Evolutionary conservation across 2,888 invertebrate genomes (phyloP).

Genomic region (Idaea straminata): DNA sequence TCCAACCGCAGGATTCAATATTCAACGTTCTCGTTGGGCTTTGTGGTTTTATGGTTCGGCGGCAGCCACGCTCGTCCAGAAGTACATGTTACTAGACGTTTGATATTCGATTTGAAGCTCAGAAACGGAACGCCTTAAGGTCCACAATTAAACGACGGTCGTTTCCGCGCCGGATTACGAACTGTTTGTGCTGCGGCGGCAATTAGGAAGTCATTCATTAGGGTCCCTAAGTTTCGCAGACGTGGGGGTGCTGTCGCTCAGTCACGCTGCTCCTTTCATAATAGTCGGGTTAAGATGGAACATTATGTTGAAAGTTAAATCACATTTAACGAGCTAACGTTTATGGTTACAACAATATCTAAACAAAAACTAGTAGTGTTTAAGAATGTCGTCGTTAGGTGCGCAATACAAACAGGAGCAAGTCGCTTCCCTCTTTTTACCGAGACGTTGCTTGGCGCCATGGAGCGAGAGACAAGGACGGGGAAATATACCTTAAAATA

Average conservation of each 20-base stretch:
- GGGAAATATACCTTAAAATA: slow-evolving; percentile 71
- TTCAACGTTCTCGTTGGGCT: slow-evolving; percentile 22
- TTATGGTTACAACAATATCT: slow-evolving; percentile 25
- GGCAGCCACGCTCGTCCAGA: slow-evolving; percentile 55
- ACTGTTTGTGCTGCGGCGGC: slow-evolving; percentile 74
- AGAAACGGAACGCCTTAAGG: slow-evolving; percentile 66
- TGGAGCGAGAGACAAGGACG: slow-evolving; percentile 64
- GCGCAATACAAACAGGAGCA: slow-evolving; percentile 66
- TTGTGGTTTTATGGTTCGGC: slow-evolving; percentile 49
- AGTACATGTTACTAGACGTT: slow-evolving; percentile 60
- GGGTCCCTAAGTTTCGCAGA: slow-evolving; percentile 80
- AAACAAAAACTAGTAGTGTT: slow-evolving; percentile 64
- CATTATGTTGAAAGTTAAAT: slow-evolving; percentile 49
- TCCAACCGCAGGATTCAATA: slow-evolving; percentile 12
- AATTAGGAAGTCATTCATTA: slow-evolving; percentile 81
- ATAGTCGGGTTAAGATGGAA: slow-evolving; percentile 42
- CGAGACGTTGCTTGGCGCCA: slow-evolving; percentile 63
- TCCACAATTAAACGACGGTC: slow-evolving; percentile 67
- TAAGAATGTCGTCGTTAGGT: slow-evolving; percentile 61
- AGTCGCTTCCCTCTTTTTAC: slow-evolving; percentile 54
- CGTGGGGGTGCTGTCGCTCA: slow-evolving; percentile 73
- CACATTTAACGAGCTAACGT: slow-evolving; percentile 33
- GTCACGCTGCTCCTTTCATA: slow-evolving; percentile 63
- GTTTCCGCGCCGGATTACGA: slow-evolving; percentile 71
- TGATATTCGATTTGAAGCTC: slow-evolving; percentile 71